These are phyloP conservation scores for Pterocles orientalis DNA, from an alignment of 2,113 vertebrate species.

Conservation along the genomic window DNA sequence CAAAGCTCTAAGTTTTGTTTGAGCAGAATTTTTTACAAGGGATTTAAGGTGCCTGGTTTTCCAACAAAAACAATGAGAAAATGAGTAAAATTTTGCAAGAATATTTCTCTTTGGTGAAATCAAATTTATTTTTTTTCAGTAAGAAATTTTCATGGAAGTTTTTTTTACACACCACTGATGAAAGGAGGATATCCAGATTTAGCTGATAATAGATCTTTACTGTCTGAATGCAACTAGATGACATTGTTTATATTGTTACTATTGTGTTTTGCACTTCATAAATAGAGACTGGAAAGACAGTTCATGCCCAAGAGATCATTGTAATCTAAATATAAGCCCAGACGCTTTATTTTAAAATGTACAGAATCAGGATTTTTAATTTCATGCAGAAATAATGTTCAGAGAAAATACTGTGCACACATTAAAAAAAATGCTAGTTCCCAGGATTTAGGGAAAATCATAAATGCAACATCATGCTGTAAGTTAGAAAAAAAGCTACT, in stretches of 20 bases:
- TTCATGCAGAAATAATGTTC: not conserved
- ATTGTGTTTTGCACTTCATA: not conserved
- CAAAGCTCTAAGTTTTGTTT: not conserved
- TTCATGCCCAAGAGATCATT: conserved; percentile 44
- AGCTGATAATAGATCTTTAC: conserved; percentile 9
- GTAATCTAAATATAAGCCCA: conserved; percentile 54
- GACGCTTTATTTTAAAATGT: conserved; percentile 44
- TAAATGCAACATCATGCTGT: not conserved
- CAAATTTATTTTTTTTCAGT: not conserved
- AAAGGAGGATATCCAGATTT: conserved; percentile 30
- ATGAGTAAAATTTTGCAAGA: not conserved
- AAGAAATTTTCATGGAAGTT: not conserved
- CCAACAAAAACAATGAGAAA: not conserved
- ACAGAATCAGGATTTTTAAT: not conserved
- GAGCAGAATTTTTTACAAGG: not conserved
- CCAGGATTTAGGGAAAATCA: not conserved
- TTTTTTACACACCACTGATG: not conserved
- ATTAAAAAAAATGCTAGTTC: not conserved
- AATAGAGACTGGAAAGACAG: conserved; percentile 29
- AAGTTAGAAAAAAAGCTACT: not conserved
- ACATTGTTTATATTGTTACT: conserved; percentile 32
- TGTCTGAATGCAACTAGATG: conserved; percentile 23
- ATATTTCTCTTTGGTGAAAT: not conserved
- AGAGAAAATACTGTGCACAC: not conserved
- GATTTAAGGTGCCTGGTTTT: not conserved